Evolutionary conservation across 2,113 vertebrate genomes (phyloP), one percentile per base, ranked within the genome.

Genomic region (Agapornis roseicollis): DNA sequence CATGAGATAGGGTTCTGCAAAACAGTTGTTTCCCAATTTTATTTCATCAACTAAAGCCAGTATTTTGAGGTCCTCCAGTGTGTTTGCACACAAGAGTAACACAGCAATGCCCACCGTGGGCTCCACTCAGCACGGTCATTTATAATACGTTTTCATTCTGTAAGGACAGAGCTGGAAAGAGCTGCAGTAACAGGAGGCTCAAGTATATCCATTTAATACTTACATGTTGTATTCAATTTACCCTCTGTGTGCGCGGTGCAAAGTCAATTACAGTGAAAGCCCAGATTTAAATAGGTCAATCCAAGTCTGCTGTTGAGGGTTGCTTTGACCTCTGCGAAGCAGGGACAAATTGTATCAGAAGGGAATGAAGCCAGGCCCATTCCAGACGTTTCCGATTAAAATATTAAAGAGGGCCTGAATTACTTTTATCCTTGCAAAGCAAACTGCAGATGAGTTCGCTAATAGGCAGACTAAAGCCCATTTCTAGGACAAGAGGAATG

Each of bases 71-170:
- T 3, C 16, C 20, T 5, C 14, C 22, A 10, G 7, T 3, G 7
- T 15, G 16, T 55, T 17, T 70, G 56, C 56, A 35, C 56, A 58
- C 13, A 16, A 24, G 6, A 35, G 56, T 10, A 35, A 15, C 56
- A 5, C 2, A 16, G 6, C 16, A 1, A 1, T 37, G 47, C 49
- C 55, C 8, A 3, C 13, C 15, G 11, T 20, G 31, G 41, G 3
- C 47, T 25, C 47, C 13, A 15, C 29, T 25, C 23, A 29, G 7
- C 71, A 18, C 0, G 1, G 56, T 1, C 9, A 8, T 9, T 27
- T 13, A 2, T 5, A 16, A 33, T 2, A 16, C 2, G 0, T 19
- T 27, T 28, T 27, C 6, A 3, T 27, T 23, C 56, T 9, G 28
- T 10, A 23, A 35, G 82, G 76, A 53, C 64, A 37, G 50, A 47